Percentiles rank a stretch among this genome's conserved stretches.
phyloP scores from a whole-genome alignment of 2,797 vertebrate species.

The Garrulus glandarius region DNA sequence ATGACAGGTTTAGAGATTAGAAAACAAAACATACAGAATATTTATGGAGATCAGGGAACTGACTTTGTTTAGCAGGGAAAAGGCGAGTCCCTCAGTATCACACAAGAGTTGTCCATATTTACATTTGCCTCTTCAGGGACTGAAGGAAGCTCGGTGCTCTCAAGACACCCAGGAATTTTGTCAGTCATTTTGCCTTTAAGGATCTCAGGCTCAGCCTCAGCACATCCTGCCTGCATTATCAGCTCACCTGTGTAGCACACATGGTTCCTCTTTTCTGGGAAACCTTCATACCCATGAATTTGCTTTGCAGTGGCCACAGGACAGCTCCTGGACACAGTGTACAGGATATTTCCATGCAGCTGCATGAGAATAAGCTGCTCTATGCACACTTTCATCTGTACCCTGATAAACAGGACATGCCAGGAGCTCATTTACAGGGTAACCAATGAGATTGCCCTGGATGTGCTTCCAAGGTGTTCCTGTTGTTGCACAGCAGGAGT shows the following conservation, averaged over 20 bases:
- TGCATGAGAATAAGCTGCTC: background rate
- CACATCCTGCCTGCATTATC: background rate
- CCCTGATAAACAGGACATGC: background rate
- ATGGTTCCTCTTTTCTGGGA: background rate
- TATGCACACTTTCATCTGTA: background rate
- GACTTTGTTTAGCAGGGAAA: background rate
- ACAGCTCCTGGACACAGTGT: background rate
- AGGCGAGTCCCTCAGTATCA: background rate
- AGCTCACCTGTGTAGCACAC: fast-evolving
- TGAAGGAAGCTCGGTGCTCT: fast-evolving
- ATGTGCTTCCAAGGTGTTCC: background rate
- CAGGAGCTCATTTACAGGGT: background rate
- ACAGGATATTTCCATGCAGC: background rate
- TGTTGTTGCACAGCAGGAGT: background rate
- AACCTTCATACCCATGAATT: fast-evolving
- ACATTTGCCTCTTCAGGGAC: background rate
- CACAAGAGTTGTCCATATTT: background rate
- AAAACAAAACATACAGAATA: background rate
- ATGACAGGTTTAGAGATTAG: background rate
- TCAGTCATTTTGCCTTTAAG: background rate
- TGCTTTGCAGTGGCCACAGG: background rate
- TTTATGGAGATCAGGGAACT: background rate
- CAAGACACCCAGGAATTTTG: background rate
- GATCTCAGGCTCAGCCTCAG: background rate
- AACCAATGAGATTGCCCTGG: background rate